These are phyloP conservation scores for Percopsis transmontana DNA, from an alignment of 2,113 vertebrate species.

Conservation along the genomic window DNA sequence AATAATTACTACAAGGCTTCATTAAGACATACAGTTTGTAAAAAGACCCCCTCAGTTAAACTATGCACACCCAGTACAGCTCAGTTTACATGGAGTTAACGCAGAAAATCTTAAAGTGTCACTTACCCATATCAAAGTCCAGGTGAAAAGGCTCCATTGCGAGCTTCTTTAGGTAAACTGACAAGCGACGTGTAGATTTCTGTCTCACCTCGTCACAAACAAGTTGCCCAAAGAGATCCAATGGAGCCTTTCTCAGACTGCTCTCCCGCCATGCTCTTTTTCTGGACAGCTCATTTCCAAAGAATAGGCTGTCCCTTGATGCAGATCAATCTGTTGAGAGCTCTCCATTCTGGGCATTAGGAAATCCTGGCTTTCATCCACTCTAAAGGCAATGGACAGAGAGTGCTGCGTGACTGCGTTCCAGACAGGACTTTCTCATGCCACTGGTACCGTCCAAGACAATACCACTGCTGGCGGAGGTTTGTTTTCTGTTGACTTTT, in stretches of 20 bases:
- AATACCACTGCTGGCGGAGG: constrained; percentile 48
- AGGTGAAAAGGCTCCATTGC: constrained; percentile 73
- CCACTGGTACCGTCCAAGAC: constrained; percentile 62
- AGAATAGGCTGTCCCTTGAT: constrained; percentile 77
- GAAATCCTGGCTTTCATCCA: constrained; percentile 84
- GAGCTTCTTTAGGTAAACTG: constrained; percentile 26
- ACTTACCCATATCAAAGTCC: constrained; percentile 70
- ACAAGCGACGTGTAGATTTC: constrained; percentile 33
- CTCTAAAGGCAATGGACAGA: constrained; percentile 61
- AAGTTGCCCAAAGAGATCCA: constrained; percentile 44
- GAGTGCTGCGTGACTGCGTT: constrained; percentile 57
- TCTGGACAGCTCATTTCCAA: constrained; percentile 51
- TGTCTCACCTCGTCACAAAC: constrained; percentile 45
- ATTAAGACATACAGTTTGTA: no score
- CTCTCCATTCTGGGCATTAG: constrained; percentile 75
- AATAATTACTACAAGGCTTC: no score
- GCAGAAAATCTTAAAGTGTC: constrained; percentile 11
- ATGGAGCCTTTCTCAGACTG: constrained; percentile 40
- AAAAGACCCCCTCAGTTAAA: no score
- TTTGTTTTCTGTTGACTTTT: constrained; percentile 56
- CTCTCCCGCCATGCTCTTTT: constrained; percentile 42
- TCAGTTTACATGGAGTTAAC: neutral
- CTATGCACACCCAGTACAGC: neutral
- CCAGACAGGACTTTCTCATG: constrained; percentile 76
- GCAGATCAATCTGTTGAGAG: constrained; percentile 81